Conservation (phyloP, 2,113 vertebrate species). For the Rhynchopsitta pachyrhyncha region DNA sequence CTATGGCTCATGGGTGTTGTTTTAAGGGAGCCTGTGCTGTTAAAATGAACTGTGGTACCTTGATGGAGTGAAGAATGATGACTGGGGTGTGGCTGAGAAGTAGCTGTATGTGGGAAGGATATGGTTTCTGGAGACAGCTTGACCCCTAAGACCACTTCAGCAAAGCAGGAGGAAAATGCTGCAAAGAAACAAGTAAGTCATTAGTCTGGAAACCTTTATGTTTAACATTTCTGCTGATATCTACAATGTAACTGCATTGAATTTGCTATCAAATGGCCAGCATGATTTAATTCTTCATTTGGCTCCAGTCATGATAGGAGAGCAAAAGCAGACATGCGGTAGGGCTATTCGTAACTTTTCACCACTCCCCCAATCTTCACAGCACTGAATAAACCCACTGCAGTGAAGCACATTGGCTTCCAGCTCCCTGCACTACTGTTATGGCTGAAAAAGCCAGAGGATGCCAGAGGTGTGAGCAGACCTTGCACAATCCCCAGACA, state of each 20-base stretch:
- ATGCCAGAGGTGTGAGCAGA: neutral
- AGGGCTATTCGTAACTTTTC: neutral
- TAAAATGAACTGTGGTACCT: neutral
- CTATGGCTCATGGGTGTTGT: neutral
- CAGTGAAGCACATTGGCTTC: neutral
- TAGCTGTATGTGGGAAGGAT: neutral
- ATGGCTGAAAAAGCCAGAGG: neutral
- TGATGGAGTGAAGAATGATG: neutral
- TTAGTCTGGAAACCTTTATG: neutral
- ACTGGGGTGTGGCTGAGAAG: neutral
- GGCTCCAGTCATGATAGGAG: neutral
- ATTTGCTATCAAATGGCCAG: neutral
- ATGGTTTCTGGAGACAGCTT: neutral
- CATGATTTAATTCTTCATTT: neutral
- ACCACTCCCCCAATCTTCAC: accelerated
- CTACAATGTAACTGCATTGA: neutral
- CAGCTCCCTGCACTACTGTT: neutral
- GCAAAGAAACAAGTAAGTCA: constrained; percentile 40
- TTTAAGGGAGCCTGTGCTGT: neutral
- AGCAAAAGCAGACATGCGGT: neutral
- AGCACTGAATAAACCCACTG: neutral
- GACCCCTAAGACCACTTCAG: neutral
- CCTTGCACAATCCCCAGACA: neutral
- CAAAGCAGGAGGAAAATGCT: constrained; percentile 53
- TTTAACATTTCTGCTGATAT: neutral